Evolutionary conservation across 2,113 vertebrate species (phyloP), one percentile per base, ranked within the genome.

Genomic region (Meleagris gallopavo): DNA sequence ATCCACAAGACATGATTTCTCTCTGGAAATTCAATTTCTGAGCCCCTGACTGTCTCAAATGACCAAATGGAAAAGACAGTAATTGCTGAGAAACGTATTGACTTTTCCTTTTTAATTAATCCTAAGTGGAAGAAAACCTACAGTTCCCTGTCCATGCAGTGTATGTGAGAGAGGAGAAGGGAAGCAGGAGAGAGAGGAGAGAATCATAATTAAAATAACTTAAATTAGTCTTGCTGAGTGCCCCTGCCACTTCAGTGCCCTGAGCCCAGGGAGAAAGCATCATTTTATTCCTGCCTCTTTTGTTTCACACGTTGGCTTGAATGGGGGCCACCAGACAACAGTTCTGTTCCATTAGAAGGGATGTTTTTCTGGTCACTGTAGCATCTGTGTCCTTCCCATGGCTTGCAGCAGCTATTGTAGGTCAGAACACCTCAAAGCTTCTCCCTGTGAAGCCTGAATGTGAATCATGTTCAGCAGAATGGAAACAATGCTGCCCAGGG

Each of bases 71-170:
- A 91, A 93, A 95, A 83, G 80, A 95, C 92, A 96, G 55, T 74
- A 92, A 96, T 67, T 83, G 92, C 93, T 87, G 81, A 92, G 80
- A 95, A 83, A 95, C 79, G 88, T 91, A 96, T 71, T 96, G 93
- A 91, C 92, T 96, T 94, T 96, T 94, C 94, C 48, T 83, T 90
- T 95, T 95, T 96, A 93, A 97, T 97, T 97, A 97, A 97, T 95
- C 94, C 78, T 88, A 97, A 97, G 67, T 92, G 76, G 93, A 97
- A 96, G 92, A 92, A 93, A 97, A 95, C 91, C 77, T 88, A 84
- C 67, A 80, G 94, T 27, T 94, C 91, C 91, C 69, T 91, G 69
- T 86, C 64, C 89, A 79, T 74, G 38, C 77, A 87, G 86, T 2
- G 25, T 55, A 55, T 93, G 67, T 70, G 58, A 77, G 67, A 86